Base-by-base conservation (phyloP, 2,113 vertebrate species). In the Hippoglossus stenolepis region DNA sequence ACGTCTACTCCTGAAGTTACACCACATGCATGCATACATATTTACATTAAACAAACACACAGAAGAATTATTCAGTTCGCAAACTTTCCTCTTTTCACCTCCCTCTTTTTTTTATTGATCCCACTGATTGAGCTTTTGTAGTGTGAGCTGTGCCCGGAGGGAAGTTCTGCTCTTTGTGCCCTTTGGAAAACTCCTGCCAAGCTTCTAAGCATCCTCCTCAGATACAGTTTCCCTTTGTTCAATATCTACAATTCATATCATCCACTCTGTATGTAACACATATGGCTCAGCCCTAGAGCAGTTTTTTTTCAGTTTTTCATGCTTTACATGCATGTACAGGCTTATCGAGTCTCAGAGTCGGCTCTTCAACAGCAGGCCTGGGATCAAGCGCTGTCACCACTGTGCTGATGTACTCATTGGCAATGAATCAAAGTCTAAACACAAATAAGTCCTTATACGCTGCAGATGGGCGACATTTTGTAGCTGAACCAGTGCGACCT, bases 161-260 rank as follows among this genome's bases (percentile, higher is more conserved):
- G 43, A 68, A 20, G 40, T 40, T 66, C 11, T 43, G 51, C 64
- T 65, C 66, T 57, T 14, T 63, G 38, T 70, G 57, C 38, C 13
- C 73, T 79, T 69, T 70, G 15, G 18, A 72, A 62, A 84, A 61
- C 20, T 70, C 9, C n/a, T 47, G 40, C 21, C 51, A 69, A 70
- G 47, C 15, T 66, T 57, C 23, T 67, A 40, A 18, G 43, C 11
- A 69, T 60, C 47, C 53, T 31, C 58, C 35, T 54, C 18, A 17
- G 35, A 12, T 1, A n/a, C 7, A 61, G 38, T 56, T 77, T 76
- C 31, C 51, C 7, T 0, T 3, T 28, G 24, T 78, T 35, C 45
- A 62, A n/a, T 59, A 77, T 64, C 31, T 17, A 43, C 35, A 51
- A 47, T 74, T 68, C 2, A 38, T 43, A 13, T 24, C 2, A 59